Evolutionary conservation across 2,113 vertebrate genomes (phyloP).

Genomic region (Hippopotamus amphibius): DNA sequence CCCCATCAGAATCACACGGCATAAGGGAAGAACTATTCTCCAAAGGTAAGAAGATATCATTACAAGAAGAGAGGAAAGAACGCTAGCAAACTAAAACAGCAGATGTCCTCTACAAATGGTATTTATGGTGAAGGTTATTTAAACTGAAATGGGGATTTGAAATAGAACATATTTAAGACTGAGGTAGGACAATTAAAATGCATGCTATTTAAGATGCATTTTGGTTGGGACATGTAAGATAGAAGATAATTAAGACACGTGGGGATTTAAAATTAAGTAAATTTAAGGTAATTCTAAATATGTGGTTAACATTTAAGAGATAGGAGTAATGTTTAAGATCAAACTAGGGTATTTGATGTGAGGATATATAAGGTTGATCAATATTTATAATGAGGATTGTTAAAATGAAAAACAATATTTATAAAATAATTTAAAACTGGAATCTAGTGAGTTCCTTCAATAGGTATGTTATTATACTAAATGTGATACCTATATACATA

Average conservation of each 20-base stretch:
- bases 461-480: not conserved
- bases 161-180: slow-evolving; percentile 23
- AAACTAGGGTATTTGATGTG: not conserved
- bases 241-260: not conserved
- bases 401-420: slow-evolving; percentile 29
- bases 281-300: slow-evolving; percentile 19
- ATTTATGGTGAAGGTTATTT: slow-evolving; percentile 39
- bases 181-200: slow-evolving; percentile 43
- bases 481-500: not conserved
- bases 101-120: not conserved
- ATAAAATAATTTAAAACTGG: slow-evolving; percentile 14
- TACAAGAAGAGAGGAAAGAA: not conserved
- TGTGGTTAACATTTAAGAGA: not conserved
- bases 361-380: not conserved
- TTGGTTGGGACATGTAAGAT: not conserved
- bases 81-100: slow-evolving; percentile 17
- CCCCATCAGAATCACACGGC: not conserved
- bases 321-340: not conserved
- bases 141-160: slow-evolving; percentile 8
- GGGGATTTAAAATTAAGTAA: not conserved
- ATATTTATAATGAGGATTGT: not conserved
- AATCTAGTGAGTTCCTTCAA: not conserved
- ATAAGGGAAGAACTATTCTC: not conserved
- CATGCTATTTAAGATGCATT: slow-evolving; percentile 30
- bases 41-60: slow-evolving; percentile 23